phyloP scores from a whole-genome alignment of 2,113 vertebrate species.

The Erythrocercus mccallii region DNA sequence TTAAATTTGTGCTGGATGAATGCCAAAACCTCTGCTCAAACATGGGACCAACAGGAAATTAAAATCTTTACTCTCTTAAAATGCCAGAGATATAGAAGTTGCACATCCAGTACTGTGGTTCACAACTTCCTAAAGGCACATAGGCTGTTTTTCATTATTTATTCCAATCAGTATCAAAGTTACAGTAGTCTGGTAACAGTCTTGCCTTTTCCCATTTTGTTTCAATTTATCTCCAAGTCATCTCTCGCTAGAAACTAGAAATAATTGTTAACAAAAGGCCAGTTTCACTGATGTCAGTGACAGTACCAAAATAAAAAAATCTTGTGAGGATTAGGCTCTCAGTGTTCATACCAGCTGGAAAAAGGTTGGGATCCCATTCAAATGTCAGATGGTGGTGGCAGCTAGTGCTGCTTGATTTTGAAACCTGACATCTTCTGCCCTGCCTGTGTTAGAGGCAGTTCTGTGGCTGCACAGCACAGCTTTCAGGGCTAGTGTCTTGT shows the following conservation, averaged over 20 bases:
- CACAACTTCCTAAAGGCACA: background rate
- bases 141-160: background rate
- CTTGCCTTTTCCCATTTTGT: constrained; percentile 19
- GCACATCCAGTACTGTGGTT: background rate
- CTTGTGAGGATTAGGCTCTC: background rate
- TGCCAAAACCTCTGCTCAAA: background rate
- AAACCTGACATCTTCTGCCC: background rate
- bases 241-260: background rate
- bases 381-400: background rate
- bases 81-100: background rate
- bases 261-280: background rate
- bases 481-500: background rate
- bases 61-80: background rate
- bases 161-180: background rate
- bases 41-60: background rate
- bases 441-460: background rate
- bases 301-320: background rate
- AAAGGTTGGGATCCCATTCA: background rate
- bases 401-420: background rate
- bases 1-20: background rate
- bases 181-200: background rate
- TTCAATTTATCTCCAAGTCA: background rate
- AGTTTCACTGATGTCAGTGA: background rate
- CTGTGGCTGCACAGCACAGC: background rate
- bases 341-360: background rate